Conservation (phyloP, 1,140 invertebrate species). For the Tetramorium parvispinum region DNA sequence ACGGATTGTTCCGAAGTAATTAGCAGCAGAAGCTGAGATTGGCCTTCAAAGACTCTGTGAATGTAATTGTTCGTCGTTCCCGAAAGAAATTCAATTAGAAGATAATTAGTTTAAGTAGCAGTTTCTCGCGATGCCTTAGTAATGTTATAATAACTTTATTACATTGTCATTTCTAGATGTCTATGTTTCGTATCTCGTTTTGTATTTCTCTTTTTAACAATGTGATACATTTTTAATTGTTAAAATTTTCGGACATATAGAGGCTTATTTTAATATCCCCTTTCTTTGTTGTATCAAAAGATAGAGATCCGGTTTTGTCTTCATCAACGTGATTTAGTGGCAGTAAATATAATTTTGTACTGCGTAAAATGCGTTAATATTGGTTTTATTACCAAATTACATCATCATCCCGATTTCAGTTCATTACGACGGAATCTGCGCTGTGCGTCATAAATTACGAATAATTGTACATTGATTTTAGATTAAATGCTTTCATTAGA, state of each 20-base stretch:
- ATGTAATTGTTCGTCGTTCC: not conserved
- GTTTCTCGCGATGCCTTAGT: not conserved
- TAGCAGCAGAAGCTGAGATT: not conserved
- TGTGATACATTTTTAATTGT: not conserved
- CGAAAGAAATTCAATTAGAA: slow-evolving; percentile 36
- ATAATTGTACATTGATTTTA: slow-evolving; percentile 18
- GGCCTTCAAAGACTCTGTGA: not conserved
- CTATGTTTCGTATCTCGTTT: not conserved
- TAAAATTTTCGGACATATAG: not conserved
- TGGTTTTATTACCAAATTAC: not conserved
- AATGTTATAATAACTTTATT: not conserved
- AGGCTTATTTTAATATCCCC: not conserved
- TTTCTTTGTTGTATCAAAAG: not conserved
- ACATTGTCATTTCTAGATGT: not conserved
- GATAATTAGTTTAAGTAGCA: slow-evolving; percentile 1
- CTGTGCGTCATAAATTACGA: slow-evolving; percentile 2
- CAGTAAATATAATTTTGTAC: not conserved
- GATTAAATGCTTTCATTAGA: slow-evolving; percentile 20
- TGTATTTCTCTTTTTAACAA: not conserved
- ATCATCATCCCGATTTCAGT: not conserved
- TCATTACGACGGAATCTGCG: not conserved
- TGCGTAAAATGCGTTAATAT: not conserved
- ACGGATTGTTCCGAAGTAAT: slow-evolving; percentile 10
- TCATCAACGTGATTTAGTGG: not conserved
- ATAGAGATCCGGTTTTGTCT: not conserved